Evolutionary conservation across 2,888 invertebrate genomes (phyloP).

Genomic region (Chrysolina oricalcia): DNA sequence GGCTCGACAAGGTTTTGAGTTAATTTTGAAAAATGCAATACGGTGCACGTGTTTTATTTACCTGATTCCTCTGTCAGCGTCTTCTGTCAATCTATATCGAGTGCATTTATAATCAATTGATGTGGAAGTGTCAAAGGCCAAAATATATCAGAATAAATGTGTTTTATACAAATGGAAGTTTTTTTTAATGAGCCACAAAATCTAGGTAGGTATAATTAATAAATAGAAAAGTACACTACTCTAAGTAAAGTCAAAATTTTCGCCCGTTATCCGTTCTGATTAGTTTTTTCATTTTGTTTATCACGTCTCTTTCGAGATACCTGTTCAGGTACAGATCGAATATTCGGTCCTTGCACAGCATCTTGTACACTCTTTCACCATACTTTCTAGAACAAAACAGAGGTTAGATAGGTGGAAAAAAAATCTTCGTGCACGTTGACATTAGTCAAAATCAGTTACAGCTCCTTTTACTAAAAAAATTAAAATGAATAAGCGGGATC

Average conservation of each 20-base stretch:
- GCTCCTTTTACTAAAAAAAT: not conserved
- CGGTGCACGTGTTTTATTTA: too few species aligned
- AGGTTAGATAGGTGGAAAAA: not conserved
- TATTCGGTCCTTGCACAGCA: conserved; percentile 73
- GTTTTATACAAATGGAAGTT: conserved; percentile 15
- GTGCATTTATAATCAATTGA: conserved; percentile 8
- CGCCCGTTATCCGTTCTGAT: conserved; percentile 32
- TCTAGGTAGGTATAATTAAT: conserved; percentile 18
- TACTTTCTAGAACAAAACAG: conserved; percentile 71
- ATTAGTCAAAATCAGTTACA: too few species aligned
- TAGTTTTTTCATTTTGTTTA: conserved; percentile 52
- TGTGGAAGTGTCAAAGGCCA: conserved; percentile 26
- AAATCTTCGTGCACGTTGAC: not conserved
- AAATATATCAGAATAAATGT: conserved; percentile 42
- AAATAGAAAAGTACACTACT: conserved; percentile 23
- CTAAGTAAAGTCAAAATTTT: conserved; percentile 17
- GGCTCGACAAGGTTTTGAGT: too few species aligned
- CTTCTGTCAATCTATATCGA: not conserved
- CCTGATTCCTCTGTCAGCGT: not conserved
- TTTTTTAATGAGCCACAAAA: conserved; percentile 27
- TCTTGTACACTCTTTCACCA: conserved; percentile 75
- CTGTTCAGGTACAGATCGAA: conserved; percentile 74
- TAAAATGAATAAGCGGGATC: too few species aligned
- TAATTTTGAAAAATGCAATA: too few species aligned
- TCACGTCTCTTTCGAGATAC: conserved; percentile 65